These are phyloP conservation scores for Hylia prasina DNA, from an alignment of 2,113 vertebrate species.

Conservation along the genomic window DNA sequence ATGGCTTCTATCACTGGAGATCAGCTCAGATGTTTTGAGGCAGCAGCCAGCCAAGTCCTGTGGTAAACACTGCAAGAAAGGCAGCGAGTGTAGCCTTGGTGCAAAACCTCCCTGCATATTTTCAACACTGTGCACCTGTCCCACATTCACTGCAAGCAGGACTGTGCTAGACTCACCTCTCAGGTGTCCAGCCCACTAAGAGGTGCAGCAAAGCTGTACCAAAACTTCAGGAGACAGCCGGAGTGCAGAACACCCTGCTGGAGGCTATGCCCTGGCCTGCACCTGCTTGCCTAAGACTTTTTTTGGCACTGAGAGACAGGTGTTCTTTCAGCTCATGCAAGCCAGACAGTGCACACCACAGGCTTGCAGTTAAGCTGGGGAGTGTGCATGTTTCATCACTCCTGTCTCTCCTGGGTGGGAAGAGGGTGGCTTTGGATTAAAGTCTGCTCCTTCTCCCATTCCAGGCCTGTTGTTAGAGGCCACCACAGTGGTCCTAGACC, in stretches of 20 bases:
- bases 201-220: not conserved
- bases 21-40: not conserved
- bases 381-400: not conserved
- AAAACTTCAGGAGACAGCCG: not conserved
- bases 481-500: accelerated
- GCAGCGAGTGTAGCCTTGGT: not conserved
- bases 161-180: not conserved
- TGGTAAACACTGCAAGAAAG: not conserved
- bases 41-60: not conserved
- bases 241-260: not conserved
- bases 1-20: not conserved
- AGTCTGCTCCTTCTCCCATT: not conserved
- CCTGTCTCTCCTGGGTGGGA: not conserved
- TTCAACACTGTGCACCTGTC: not conserved
- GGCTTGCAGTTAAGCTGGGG: not conserved
- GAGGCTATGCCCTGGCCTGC: not conserved
- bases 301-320: not conserved
- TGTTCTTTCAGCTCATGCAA: not conserved
- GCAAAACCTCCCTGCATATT: accelerated
- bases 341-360: not conserved
- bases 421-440: not conserved
- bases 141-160: accelerated
- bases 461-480: not conserved
- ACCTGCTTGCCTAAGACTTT: not conserved
- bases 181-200: not conserved